Base-by-base conservation (phyloP, 2,797 vertebrate genomes). In the Anabas testudineus region DNA sequence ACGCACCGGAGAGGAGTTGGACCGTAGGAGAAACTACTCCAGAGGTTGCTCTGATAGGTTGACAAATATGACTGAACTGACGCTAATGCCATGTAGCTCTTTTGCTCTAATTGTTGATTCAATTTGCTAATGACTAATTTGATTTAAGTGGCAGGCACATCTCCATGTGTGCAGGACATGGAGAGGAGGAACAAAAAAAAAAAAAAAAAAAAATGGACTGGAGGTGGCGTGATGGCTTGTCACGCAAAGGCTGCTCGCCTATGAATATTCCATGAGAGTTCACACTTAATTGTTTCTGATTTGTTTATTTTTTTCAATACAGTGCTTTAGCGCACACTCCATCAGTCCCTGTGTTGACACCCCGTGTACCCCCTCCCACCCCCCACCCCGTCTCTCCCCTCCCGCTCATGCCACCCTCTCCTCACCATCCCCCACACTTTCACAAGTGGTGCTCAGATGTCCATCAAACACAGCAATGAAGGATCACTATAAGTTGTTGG, bases 121-220 rank as follows among this genome's bases (percentile, higher is more conserved):
- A 94, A 94, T 95, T 94, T 93, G 94, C 91, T 92, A 94, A 95
- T 95, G 94, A 93, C 91, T 95, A 91, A 95, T 96, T 95, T 95
- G 93, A 96, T 95, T 94, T 96, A 96, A 97, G 93, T 94, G 92
- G 91, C 92, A 94, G 93, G 85, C 91, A 87, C 83, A 87, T 89
- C 88, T 92, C 90, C 89, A 88, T 93, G 91, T 88, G 85, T 83
- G 87, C 86, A 83, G 90, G 91, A 92, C 90, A 90, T 69, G 83
- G 77, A 84, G 78, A 83, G 60, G 64, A 77, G 74, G 82, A 76
- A 69, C 16, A 51, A 30, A 45, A 76, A 77, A 8, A 8, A 61
- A 78, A 68, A 10, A 36, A 41, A 56, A 61, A 83, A 64, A 66
- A 71, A 72, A 66, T 10, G 81, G 90, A 87, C 84, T 65, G 74